A percentile compares a stretch with the other conserved stretches of the same genome.
These are phyloP conservation scores for Netelia fuscicornis DNA, from an alignment of 2,888 invertebrate genomes.

Conservation along the genomic window DNA sequence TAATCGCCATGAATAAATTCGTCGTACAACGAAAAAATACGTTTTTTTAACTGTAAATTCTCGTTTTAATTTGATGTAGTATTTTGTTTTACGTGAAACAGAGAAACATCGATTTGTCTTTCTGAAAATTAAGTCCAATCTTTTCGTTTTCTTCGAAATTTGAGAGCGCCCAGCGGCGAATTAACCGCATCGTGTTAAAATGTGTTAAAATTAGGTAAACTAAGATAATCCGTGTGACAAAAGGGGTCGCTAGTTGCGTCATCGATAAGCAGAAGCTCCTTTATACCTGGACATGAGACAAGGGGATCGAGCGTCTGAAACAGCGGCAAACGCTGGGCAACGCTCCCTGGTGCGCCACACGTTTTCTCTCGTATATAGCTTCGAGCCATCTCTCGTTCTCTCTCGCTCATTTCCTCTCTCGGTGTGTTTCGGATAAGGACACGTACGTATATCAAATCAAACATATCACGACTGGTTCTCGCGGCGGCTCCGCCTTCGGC, in stretches of 20 bases:
- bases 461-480: constrained; percentile 73
- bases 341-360: constrained; percentile 39
- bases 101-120: no score
- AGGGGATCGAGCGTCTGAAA: constrained; percentile 34
- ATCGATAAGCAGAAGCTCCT: constrained; percentile 57
- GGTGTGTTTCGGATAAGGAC: constrained; percentile 71
- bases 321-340: constrained; percentile 47
- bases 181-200: neutral
- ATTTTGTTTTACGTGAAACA: no score
- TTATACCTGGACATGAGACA: constrained; percentile 26
- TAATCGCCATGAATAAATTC: no score
- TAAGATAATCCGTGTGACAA: constrained; percentile 32
- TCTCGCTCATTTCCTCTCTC: constrained; percentile 24
- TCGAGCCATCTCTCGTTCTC: constrained; percentile 38
- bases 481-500: constrained; percentile 70
- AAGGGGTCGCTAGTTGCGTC: constrained; percentile 39
- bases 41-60: no score
- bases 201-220: constrained; percentile 4
- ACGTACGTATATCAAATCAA: constrained; percentile 74
- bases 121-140: no score
- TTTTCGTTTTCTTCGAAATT: no score
- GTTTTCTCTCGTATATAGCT: constrained; percentile 39
- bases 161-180: no score
- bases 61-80: no score
- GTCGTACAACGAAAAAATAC: no score